Base-by-base conservation (phyloP, 2,113 vertebrate species). In the Thamnaconus septentrionalis region DNA sequence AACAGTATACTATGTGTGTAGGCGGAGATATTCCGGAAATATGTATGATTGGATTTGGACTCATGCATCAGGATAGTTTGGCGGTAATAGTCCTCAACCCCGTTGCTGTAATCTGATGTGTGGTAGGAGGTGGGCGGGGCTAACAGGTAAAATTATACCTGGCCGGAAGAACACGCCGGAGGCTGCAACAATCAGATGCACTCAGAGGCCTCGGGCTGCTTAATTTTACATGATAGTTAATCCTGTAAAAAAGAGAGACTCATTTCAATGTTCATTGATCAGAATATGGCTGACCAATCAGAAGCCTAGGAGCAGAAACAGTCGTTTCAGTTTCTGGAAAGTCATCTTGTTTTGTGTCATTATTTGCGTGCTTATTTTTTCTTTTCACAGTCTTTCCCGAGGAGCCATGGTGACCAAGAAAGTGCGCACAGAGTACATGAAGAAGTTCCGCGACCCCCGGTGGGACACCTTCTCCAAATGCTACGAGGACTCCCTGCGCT, bases 381-480 rank as follows among this genome's bases (percentile, higher is more conserved):
- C 6, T 10, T 52, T 12, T 67, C 0, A 3, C 49, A 46, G 8
- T 46, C 5, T 48, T 10, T 11, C 9, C n/a, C n/a, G 68, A 9
- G 46, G 45, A 66, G 68, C 66, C 59, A 89, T 89, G 84, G 77
- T 89, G 60, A 87, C 85, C 45, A 93, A 91, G 68, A 93, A 90
- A 43, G 64, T 90, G 51, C 87, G 92, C 56, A 94, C 93, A 5
- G 95, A 98, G 79, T 97, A 98, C 73, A 98, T 96, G 96, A 97
- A 96, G 88, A 93, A 94, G 73, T 98, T 93, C 87, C 93, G 88
- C 53, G 94, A 96, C 57, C 96, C 96, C 9, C 90, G 92, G 61
- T 97, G 95, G 95, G 96, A 96, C 70, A 93, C 93, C 6, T 96
- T 92, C 69, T 92, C 92, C 56, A 93, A 94, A 68, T 94, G 93